Evolutionary conservation across 1,140 invertebrate species (phyloP), one percentile per base, ranked within the genome.

Genomic region (Samia ricini): DNA sequence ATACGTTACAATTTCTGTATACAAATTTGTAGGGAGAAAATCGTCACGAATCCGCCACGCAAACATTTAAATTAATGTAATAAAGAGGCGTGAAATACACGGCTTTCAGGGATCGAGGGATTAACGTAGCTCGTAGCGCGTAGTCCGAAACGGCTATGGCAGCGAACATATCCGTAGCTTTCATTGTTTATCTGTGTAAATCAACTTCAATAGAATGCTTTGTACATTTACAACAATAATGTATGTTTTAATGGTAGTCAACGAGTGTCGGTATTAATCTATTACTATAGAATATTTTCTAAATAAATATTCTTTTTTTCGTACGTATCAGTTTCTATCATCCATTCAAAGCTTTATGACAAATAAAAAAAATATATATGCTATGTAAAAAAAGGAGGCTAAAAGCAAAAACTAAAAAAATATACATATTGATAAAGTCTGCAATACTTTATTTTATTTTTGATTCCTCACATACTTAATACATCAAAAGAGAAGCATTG

Each of bases 41-140:
- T 78, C 72, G 70, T 71, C 60, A 61, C 64, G 62, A 75, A 83
- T 84, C 77, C 73, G 76, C 49, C 70, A 71, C 69, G 74, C 83
- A 86, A 88, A 88, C 86, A 89, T 88, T 89, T 89, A 88, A 89
- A 89, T 89, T 89, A 89, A 89, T 89, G 86, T 88, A 82, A 88
- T 88, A 84, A 86, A 89, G 81, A 88, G 82, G 74, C 85, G 86
- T 88, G 82, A 88, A 88, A 84, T 78, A 68, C 77, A 72, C 66
- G 84, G 80, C 76, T 83, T 81, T 77, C 71, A 74, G 65, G 76
- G 73, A 76, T 79, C 72, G 60, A 56, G 76, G 82, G 81, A 81
- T 83, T 85, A 83, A 61, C 73, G 73, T 69, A 74, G 72, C 73
- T 63, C 20, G 22, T 23, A 21, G 51, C 51, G 51, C 51, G 51